Conservation (phyloP, 1,140 invertebrate species). For the Rhyzopertha dominica region DNA sequence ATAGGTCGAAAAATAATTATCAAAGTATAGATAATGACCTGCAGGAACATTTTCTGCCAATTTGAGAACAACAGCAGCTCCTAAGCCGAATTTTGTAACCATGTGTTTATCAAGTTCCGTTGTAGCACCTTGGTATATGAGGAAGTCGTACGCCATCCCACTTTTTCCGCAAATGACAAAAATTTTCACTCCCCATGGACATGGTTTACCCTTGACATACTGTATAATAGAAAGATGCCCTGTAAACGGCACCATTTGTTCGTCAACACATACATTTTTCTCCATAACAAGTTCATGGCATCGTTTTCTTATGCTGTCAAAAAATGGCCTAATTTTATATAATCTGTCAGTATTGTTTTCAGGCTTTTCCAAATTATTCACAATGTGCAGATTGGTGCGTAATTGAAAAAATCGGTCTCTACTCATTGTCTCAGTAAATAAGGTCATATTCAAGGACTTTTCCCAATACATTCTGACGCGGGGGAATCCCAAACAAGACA, state of each 20-base stretch:
- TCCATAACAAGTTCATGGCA: too few species aligned
- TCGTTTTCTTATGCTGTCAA: too few species aligned
- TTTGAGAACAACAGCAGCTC: slow-evolving; percentile 19
- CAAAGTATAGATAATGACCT: slow-evolving; percentile 15
- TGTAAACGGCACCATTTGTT: slow-evolving; percentile 15
- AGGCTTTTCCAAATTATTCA: too few species aligned
- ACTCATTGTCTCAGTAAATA: too few species aligned
- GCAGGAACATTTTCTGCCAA: slow-evolving; percentile 35
- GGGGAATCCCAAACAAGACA: too few species aligned
- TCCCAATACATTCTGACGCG: too few species aligned
- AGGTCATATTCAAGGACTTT: too few species aligned
- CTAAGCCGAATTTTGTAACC: slow-evolving; percentile 8
- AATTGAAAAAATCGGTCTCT: too few species aligned
- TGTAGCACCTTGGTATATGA: slow-evolving; percentile 20
- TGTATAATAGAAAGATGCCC: slow-evolving; percentile 11
- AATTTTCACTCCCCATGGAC: slow-evolving; percentile 22
- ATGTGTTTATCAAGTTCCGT: slow-evolving; percentile 13
- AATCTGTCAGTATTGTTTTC: too few species aligned
- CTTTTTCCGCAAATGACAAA: slow-evolving; percentile 15
- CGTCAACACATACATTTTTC: not conserved
- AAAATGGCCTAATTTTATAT: too few species aligned
- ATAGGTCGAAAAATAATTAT: slow-evolving; percentile 43
- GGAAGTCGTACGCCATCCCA: slow-evolving; percentile 21
- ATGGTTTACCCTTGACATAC: slow-evolving; percentile 23
- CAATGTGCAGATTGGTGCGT: too few species aligned